These are phyloP conservation scores for Catonia carolina DNA, from an alignment of 2,888 invertebrate species.

Conservation along the genomic window DNA sequence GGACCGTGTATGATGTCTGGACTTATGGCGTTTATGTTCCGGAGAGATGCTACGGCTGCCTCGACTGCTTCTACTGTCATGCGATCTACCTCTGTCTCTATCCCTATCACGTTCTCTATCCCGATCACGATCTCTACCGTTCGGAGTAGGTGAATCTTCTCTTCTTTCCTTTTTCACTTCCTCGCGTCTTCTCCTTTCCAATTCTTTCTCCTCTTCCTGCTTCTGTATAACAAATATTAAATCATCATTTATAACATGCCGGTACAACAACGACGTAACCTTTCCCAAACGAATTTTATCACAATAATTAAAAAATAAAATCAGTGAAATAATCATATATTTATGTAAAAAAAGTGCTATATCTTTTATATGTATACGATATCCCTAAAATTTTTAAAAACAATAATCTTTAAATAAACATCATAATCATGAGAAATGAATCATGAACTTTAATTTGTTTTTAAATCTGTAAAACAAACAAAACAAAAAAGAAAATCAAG, in stretches of 20 bases:
- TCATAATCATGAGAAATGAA: too few species aligned
- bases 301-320: too few species aligned
- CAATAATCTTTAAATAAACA: too few species aligned
- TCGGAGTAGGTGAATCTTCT: constrained; percentile 31
- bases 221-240: constrained; percentile 52
- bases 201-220: constrained; percentile 67
- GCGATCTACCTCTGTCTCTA: constrained; percentile 10
- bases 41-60: constrained; percentile 19
- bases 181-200: constrained; percentile 44
- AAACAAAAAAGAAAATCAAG: neutral
- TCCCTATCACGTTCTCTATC: constrained; percentile 18
- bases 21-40: constrained; percentile 29
- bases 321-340: neutral
- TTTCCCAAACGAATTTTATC: too few species aligned
- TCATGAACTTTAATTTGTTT: too few species aligned
- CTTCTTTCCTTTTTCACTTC: constrained; percentile 34
- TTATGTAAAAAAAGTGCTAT: neutral
- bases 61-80: constrained; percentile 15
- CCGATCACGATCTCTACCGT: constrained; percentile 26
- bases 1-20: constrained; percentile 32
- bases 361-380: neutral
- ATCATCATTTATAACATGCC: too few species aligned
- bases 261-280: too few species aligned
- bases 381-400: too few species aligned
- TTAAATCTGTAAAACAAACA: neutral